Conservation (phyloP, 2,888 invertebrate species). For the Ceraclea dissimilis region DNA sequence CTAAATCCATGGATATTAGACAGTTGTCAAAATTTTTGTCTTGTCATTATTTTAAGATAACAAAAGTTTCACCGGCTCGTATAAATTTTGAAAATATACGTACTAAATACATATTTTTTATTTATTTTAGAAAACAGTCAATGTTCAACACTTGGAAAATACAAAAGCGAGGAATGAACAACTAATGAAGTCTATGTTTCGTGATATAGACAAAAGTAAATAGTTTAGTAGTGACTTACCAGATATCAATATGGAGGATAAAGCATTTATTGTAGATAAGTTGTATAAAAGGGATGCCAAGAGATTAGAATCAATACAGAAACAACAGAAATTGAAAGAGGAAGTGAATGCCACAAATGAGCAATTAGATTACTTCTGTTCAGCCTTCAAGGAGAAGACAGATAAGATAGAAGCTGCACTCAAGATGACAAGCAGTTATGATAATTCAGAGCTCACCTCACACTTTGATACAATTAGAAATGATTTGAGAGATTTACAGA, state of each 20-base stretch:
- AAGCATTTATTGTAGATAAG: constrained; percentile 40
- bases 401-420: constrained; percentile 58
- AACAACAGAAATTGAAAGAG: constrained; percentile 56
- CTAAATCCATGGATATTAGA: no score
- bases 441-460: constrained; percentile 45
- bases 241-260: constrained; percentile 40
- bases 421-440: constrained; percentile 43
- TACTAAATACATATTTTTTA: no score
- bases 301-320: constrained; percentile 56
- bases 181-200: background rate
- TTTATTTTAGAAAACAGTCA: background rate
- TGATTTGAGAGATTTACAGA: constrained; percentile 67
- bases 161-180: background rate
- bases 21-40: no score
- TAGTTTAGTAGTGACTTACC: background rate
- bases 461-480: constrained; percentile 64
- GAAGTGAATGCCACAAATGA: constrained; percentile 55
- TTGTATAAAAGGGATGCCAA: constrained; percentile 54
- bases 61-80: no score
- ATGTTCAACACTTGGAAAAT: background rate
- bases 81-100: no score
- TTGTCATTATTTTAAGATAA: no score
- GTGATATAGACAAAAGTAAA: background rate
- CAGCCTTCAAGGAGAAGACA: constrained; percentile 58
- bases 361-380: constrained; percentile 63